Evolutionary conservation across 2,113 vertebrate genomes (phyloP).

Genomic region (Callospermophilus lateralis): DNA sequence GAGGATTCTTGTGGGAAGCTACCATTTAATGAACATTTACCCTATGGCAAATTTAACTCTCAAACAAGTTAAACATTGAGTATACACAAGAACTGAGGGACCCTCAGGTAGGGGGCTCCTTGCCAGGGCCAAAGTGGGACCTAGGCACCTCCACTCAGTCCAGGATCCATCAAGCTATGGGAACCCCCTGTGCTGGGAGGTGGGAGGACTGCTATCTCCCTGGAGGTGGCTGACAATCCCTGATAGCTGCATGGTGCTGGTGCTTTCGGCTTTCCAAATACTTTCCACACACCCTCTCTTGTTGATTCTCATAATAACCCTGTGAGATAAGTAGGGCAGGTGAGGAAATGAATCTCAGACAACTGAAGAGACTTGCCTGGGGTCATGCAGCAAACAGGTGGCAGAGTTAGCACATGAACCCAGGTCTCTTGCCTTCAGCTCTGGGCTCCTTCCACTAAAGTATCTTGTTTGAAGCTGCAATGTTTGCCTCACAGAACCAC

Average conservation of each 20-base stretch:
- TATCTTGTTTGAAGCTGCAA: constrained; percentile 37
- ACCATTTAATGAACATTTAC: neutral
- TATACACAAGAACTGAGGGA: neutral
- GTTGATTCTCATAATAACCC: constrained; percentile 43
- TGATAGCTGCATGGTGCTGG: neutral
- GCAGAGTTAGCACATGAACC: constrained; percentile 24
- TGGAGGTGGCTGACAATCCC: neutral
- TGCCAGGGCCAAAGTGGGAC: neutral
- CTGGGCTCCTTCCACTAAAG: constrained; percentile 47
- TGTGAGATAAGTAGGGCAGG: constrained; percentile 16
- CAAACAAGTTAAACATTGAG: neutral
- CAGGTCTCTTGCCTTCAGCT: constrained; percentile 22
- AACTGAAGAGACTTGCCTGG: neutral
- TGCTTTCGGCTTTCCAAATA: neutral
- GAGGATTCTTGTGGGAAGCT: neutral
- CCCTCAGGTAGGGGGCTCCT: neutral
- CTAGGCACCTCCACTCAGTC: neutral
- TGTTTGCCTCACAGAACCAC: constrained; percentile 29
- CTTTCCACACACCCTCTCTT: neutral
- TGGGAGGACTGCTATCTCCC: neutral
- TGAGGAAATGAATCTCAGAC: constrained; percentile 45
- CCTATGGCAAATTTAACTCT: neutral
- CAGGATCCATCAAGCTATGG: too few species aligned
- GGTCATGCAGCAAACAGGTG: neutral
- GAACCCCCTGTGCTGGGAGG: neutral